Percentiles rank a stretch among this genome's conserved stretches.
These are phyloP conservation scores for Paramormyrops kingsleyae DNA, from an alignment of 2,113 vertebrate genomes.

Conservation along the genomic window DNA sequence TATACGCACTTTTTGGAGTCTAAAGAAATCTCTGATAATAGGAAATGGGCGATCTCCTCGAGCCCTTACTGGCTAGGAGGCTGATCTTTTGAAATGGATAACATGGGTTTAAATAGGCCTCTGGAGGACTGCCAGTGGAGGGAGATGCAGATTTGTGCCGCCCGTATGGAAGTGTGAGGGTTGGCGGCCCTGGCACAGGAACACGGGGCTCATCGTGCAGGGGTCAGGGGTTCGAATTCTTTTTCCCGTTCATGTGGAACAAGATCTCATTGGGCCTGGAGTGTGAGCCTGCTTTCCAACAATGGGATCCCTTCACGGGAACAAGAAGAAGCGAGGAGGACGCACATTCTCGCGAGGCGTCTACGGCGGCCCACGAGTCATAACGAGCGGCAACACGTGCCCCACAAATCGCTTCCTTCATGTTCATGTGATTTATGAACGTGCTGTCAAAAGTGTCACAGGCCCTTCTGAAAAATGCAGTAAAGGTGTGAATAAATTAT, in stretches of 20 bases:
- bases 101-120: neutral
- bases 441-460: neutral
- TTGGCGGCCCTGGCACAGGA: constrained; percentile 22
- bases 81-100: constrained; percentile 2
- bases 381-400: neutral
- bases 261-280: constrained; percentile 24
- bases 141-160: neutral
- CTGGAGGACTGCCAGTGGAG: neutral
- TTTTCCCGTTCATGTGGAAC: constrained; percentile 41
- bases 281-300: neutral
- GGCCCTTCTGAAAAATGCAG: neutral
- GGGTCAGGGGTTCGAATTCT: constrained; percentile 42
- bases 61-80: neutral
- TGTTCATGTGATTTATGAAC: neutral
- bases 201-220: constrained; percentile 36
- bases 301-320: constrained; percentile 13
- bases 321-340: neutral
- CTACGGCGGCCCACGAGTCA: neutral
- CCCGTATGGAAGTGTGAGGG: neutral
- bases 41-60: neutral
- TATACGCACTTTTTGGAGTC: neutral
- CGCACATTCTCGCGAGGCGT: neutral
- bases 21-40: neutral
- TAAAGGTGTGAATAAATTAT: neutral
- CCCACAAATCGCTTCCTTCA: neutral